Evolutionary conservation across 2,888 invertebrate genomes (phyloP), one percentile per base, ranked within the genome.

Genomic region (Tipula unca): DNA sequence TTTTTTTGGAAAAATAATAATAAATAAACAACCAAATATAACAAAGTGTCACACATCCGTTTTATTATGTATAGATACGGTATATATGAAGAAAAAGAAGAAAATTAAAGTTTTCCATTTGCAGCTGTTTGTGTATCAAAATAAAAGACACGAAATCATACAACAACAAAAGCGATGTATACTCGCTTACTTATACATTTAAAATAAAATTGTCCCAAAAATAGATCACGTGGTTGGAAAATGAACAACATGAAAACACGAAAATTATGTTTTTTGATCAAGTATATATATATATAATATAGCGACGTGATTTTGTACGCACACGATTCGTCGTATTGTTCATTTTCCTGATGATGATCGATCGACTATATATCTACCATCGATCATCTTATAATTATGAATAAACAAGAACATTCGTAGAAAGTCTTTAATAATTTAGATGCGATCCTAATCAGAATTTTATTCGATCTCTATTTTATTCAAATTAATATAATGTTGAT

Each of bases 201-300:
- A 8, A 6, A 6, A 17, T 29, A 82, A 29, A n/a, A 83, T 6
- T 83, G 29, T 35, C 35, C 83, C 83, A 83, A 83, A 83, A 83
- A 83, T 83, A 83, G 83, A 83, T 83, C 83, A 83, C 83, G 83
- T 83, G 83, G 83, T 83, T 83, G 69, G 69, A 69, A 69, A 69
- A 69, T 69, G 69, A 69, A 69, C n/a, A n/a, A n/a, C 69, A 69
- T 25, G 69, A 69, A 69, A 69, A 69, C 69, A 69, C 69, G 69
- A 69, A 69, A 69, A 69, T 69, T 69, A 69, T 69, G 69, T 69
- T 69, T 25, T 14, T 25, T 4, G 1, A 25, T 10, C 1, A 4
- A 69, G 13, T 25, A 25, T 25, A n/a, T n/a, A n/a, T n/a, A n/a
- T n/a, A n/a, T n/a, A n/a, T n/a, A n/a, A n/a, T n/a, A n/a, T 14